Base-by-base conservation (phyloP, 53 echinoderm and acorn worm genomes). In the Echinometra lucunter region DNA sequence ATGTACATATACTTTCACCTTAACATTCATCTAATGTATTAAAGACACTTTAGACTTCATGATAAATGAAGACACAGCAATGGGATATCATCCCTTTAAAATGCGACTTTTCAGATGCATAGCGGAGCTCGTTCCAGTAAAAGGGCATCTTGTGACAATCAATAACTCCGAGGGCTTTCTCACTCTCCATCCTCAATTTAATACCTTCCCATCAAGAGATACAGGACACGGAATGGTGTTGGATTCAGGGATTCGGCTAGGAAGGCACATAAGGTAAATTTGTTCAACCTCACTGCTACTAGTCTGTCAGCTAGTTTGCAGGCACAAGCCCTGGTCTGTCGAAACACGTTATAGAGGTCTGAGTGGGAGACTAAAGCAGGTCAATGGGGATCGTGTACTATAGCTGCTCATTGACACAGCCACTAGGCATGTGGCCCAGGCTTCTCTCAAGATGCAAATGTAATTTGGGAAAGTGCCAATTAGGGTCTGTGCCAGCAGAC, bases 111-210 rank as follows among this genome's bases (percentile, higher is more conserved):
- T 85, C 12, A 49, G 47, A 85, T 28, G 85, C 49, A 28, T 2
- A 25, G 85, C 49, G 12, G 4, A 49, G 81, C 85, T 27, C 85
- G 30, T 85, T 49, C 85, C 49, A 85, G 49, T 85, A 85, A 49
- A n/a, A 85, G 85, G 53, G 85, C 13, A 30, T 85, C 85, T 85
- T 85, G 85, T 85, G 49, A 49, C 85, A 85, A 85, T 85, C 85
- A 85, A 85, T 85, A 85, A 85, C 12, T 85, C 85, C 85, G 47
- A 47, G 45, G 45, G 85, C n/a, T 85, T 85, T 85, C 85, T 49
- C 85, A 85, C 85, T 10, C 85, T 6, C 85, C 47, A 85, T 85
- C 27, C 85, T 85, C 85, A 53, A 85, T 85, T 49, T 85, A 85
- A 85, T 85, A 30, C 49, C 49, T 45, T 11, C 38, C 42, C 42